phyloP scores from a whole-genome alignment of 2,113 vertebrate genomes.

The Tonatia bakeri region DNA sequence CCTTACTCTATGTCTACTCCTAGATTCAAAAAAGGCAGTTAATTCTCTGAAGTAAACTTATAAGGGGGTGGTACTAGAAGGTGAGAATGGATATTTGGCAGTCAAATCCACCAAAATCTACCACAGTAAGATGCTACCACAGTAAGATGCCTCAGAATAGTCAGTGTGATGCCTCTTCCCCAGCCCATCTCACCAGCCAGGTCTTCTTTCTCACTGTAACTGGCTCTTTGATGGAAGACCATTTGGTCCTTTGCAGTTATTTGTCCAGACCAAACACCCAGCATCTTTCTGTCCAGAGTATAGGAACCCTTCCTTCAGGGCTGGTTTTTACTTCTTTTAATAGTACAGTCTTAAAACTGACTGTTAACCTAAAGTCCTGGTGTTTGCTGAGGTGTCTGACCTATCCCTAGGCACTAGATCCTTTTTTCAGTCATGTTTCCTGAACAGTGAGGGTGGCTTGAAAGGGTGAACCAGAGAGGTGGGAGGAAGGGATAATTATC shows the following conservation, averaged over 20 bases:
- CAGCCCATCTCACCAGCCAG: neutral
- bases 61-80: neutral
- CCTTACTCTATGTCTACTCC: neutral
- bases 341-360: neutral
- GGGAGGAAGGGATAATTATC: neutral
- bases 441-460: neutral
- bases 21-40: neutral
- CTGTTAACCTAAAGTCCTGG: neutral
- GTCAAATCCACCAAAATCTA: neutral
- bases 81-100: neutral
- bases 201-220: neutral
- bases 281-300: neutral
- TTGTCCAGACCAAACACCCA: neutral
- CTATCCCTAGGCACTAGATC: neutral
- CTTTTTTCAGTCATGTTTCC: neutral
- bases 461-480: neutral
- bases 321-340: neutral
- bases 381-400: neutral
- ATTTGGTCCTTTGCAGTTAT: neutral
- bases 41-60: neutral
- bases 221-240: neutral
- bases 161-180: neutral
- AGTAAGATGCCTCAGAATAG: neutral
- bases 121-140: neutral
- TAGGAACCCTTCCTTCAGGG: neutral